Evolutionary conservation across 2,888 invertebrate species (phyloP), one percentile per base, ranked within the genome.

Genomic region (Coelinius sp.): DNA sequence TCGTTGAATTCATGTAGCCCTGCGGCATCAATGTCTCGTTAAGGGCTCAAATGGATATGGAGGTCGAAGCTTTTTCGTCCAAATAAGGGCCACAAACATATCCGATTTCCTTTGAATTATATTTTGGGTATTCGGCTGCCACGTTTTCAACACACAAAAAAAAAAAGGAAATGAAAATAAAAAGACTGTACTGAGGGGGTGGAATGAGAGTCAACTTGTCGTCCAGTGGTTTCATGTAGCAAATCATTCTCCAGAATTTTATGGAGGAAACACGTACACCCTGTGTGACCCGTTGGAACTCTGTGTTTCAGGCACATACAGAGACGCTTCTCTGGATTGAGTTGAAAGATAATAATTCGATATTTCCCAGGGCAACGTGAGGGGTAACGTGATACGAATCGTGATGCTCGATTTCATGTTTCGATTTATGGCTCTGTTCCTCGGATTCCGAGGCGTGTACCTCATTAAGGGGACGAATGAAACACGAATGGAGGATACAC

Each of bases 291-390:
- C 17, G 10, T 6, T 6, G 17, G 31, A 12, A 14, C 25, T 25
- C 7, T 31, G 17, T 59, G n/a, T 8, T 59, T 31, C 59, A 35
- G 22, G 20, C 59, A 59, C 35, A 25, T 12, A n/a, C n/a, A 59
- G 17, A 59, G 31, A 59, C 59, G 35, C 31, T 59, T 31, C n/a
- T 1, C 31, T 59, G 59, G 68, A 68, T 71, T 67, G 71, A 71
- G 71, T 71, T 71, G 71, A 63, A 62, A 67, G 49, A 71, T 63
- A 71, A 71, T 71, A 71, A 71, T 71, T 71, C 68, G 71, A 71
- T 71, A 71, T 71, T 68, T 71, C 71, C 68, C 66, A 59, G 44
- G 71, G 67, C 71, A 71, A 67, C 62, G 66, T 59, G 66, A 59
- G 52, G 35, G 31, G 71, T 71, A 71, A 71, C 71, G 71, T 71